Conservation (phyloP, 2,888 invertebrate species). For the Ormyrus rosae region DNA sequence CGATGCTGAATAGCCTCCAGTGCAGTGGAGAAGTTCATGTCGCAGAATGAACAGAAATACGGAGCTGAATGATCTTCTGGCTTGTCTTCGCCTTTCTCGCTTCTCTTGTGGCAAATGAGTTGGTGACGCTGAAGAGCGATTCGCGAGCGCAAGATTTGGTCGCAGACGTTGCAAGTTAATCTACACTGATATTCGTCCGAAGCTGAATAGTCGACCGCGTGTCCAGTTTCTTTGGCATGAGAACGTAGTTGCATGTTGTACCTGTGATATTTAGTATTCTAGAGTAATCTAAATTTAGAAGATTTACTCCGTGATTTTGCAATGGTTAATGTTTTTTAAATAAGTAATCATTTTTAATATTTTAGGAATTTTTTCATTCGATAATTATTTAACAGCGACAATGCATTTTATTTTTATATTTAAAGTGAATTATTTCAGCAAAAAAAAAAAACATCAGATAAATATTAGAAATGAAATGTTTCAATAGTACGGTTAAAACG, state of each 20-base stretch:
- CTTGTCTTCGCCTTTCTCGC: constrained; percentile 1
- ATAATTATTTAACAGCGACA: too few species aligned
- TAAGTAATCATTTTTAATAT: not conserved
- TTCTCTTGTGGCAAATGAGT: constrained; percentile 79
- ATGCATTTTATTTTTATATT: too few species aligned
- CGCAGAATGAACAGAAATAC: constrained; percentile 84
- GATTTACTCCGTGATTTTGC: not conserved
- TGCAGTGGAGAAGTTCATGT: constrained; percentile 80
- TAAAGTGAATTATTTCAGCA: too few species aligned
- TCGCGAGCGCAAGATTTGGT: constrained; percentile 79
- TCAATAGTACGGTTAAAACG: too few species aligned
- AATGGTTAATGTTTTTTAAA: not conserved
- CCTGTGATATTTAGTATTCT: constrained; percentile 73
- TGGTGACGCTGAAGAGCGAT: constrained; percentile 83
- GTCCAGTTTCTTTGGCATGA: constrained; percentile 78
- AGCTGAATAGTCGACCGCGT: constrained; percentile 77
- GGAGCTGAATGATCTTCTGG: constrained; percentile 62
- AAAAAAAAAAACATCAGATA: too few species aligned
- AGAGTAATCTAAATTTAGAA: not conserved
- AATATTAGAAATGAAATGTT: too few species aligned
- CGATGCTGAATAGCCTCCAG: constrained; percentile 83
- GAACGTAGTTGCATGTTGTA: constrained; percentile 85
- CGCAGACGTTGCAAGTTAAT: constrained; percentile 81
- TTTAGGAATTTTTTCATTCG: too few species aligned
- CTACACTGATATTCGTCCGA: constrained; percentile 82